Percentiles rank a stretch among this genome's conserved stretches.
These are phyloP conservation scores for Syritta pipiens DNA, from an alignment of 2,888 invertebrate species.

Conservation along the genomic window DNA sequence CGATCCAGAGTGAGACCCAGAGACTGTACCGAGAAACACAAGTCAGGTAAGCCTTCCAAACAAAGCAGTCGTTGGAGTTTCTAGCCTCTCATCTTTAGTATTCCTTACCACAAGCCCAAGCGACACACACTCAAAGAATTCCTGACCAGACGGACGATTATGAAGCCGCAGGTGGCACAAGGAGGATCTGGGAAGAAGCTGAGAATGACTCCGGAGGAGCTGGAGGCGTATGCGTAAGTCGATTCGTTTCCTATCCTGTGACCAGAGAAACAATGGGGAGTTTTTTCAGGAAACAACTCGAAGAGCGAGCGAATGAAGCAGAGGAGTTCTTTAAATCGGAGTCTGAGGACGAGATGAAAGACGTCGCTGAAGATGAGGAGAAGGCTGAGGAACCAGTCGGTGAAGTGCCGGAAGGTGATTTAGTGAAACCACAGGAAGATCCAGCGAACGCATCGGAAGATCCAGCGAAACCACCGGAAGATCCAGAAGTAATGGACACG, in stretches of 20 bases:
- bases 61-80: not conserved
- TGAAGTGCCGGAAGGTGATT: not conserved
- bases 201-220: constrained; percentile 85
- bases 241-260: not conserved
- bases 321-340: constrained; percentile 88
- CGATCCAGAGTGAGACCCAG: constrained; percentile 92
- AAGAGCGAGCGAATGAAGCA: constrained; percentile 87
- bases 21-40: constrained; percentile 87
- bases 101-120: constrained; percentile 94
- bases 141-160: constrained; percentile 79
- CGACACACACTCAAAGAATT: constrained; percentile 90
- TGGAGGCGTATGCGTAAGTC: constrained; percentile 83
- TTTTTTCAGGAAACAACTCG: constrained; percentile 82
- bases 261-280: not conserved
- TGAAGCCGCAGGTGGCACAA: constrained; percentile 70
- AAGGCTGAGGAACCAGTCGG: constrained; percentile 4
- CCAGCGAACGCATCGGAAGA: not conserved
- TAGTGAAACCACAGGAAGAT: not conserved
- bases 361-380: constrained; percentile 48
- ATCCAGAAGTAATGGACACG: not conserved
- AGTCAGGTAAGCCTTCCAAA: constrained; percentile 77
- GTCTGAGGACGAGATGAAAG: constrained; percentile 71
- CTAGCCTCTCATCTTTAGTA: constrained; percentile 75
- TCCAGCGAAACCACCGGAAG: not conserved
- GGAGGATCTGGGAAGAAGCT: constrained; percentile 76